A percentile compares a stretch with the other conserved stretches of the same genome.
phyloP scores from a whole-genome alignment of 2,888 invertebrate genomes.

The Andrena trimmerana region DNA sequence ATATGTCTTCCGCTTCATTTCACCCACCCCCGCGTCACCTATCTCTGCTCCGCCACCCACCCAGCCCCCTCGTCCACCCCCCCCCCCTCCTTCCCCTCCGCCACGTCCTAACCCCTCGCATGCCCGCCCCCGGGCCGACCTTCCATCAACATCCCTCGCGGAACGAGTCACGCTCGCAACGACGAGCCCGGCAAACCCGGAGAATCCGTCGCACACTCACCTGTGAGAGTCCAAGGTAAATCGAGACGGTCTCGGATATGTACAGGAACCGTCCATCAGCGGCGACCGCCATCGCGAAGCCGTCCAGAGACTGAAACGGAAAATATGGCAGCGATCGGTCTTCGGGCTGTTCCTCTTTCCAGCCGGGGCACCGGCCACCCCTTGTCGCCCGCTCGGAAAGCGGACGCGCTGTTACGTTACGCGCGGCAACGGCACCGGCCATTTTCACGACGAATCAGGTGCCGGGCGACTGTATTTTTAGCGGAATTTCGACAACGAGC shows the following conservation, averaged over 20 bases:
- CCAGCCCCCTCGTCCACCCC: too few relatives aligned
- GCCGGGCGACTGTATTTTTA: too few relatives aligned
- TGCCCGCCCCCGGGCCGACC: constrained; percentile 39
- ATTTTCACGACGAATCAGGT: too few relatives aligned
- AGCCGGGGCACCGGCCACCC: too few relatives aligned
- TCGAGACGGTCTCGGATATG: constrained; percentile 99
- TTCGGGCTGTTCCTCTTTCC: constrained; percentile 2
- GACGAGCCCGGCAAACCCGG: constrained; percentile 19
- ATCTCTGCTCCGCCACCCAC: constrained; percentile 47
- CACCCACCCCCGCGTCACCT: constrained; percentile 63
- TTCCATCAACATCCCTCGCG: constrained; percentile 56
- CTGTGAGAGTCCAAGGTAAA: constrained; percentile 99
- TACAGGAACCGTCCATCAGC: constrained; percentile 99
- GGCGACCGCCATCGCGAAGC: constrained; percentile 98
- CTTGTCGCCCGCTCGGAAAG: too few relatives aligned
- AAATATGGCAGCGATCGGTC: constrained; percentile 52
- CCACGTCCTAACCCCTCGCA: constrained; percentile 47
- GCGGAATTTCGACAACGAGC: too few relatives aligned
- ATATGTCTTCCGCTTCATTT: constrained; percentile 69
- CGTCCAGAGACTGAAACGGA: constrained; percentile 94
- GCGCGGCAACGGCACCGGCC: too few relatives aligned
- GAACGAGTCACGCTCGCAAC: constrained; percentile 53
- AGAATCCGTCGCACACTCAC: constrained; percentile 87
- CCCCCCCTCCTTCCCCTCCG: constrained; percentile 33
- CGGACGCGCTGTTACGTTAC: too few relatives aligned